Base-by-base conservation (phyloP, 2,888 invertebrate species). In the Ellobium chinense region DNA sequence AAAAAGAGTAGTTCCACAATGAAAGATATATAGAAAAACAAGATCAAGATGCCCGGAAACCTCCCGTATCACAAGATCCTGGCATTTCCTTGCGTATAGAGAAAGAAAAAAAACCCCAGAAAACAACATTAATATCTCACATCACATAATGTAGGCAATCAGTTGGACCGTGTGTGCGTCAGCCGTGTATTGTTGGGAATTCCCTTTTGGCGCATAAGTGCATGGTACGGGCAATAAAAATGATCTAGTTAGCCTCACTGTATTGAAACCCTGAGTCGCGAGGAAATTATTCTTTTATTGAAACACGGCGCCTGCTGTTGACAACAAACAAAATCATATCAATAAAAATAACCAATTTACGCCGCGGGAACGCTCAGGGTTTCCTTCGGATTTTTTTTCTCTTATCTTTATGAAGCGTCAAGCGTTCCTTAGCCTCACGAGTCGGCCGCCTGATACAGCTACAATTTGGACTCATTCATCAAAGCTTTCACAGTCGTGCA, bases 321-420 rank as follows among this genome's bases (percentile, higher is more conserved):
- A 56, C 60, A 60, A 72, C 58, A 72, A 72, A 58, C 58, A 58
- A 58, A 58, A 60, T 27, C 29, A 56, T 72, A 72, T 72, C 58
- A 72, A 72, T 72, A 60, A 72, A 72, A 72, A 72, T 58, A 58
- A 72, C 36, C 12, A 54, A 31, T 34, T 46, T 56, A 24, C n/a
- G 39, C 29, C 14, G 29, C 56, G 36, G 24, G 12, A 18, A 34
- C 31, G 70, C 12, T 70, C n/a, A 18, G 7, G 18, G 46, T 46
- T 46, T 46, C 46, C n/a, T n/a, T n/a, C n/a, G n/a, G n/a, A n/a
- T n/a, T n/a, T n/a, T n/a, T n/a, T n/a, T n/a, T n/a, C n/a, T n/a
- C n/a, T n/a, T n/a, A n/a, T 7, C 18, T 46, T 54, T 12, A 9
- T 9, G 31, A 31, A n/a, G 21, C 46, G 69, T 31, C n/a, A 34